Evolutionary conservation across 2,113 vertebrate species (phyloP), one percentile per base, ranked within the genome.

Genomic region (Neodontobutis hainanensis): DNA sequence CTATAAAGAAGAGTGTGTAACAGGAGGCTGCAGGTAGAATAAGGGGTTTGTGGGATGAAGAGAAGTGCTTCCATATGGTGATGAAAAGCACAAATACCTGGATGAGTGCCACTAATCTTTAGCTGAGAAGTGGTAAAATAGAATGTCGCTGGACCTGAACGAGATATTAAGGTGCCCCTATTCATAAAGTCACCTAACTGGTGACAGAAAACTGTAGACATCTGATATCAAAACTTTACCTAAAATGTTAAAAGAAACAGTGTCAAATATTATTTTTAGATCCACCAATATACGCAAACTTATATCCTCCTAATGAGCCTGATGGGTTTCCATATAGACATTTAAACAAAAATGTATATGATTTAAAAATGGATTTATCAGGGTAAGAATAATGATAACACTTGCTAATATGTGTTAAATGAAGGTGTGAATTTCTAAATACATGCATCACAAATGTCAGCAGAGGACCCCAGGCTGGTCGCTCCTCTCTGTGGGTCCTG

Each of bases 41-140:
- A 42, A 67, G 65, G 81, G 43, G 77, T 49, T 75, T 50, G 15
- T 65, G 55, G 75, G 77, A 85, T 81, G 73, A 81, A 85, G 82
- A 78, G 77, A 88, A 91, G 80, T 80, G 80, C 84, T 90, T 90
- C 87, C 87, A 88, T 87, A 90, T 89, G 87, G 81, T 86, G 77
- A 75, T 85, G 75, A 89, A 87, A 88, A 79, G 84, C 73, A 84
- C 16, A 52, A 73, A 84, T 87, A 90, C 78, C 88, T 90, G 89
- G 88, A 90, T 86, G 81, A 80, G 78, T 74, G 89, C 89, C 87
- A 90, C 80, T 82, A 82, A 81, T 88, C 71, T 85, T 83, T 85
- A 82, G 83, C 87, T 87, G 79, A 75, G 82, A 84, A 80, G 83
- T 83, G 32, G 27, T 52, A 34, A 52, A 46, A 46, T 11, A 12